Evolutionary conservation across 2,797 vertebrate species (phyloP), one percentile per base, ranked within the genome.

Genomic region (Pygocentrus nattereri): DNA sequence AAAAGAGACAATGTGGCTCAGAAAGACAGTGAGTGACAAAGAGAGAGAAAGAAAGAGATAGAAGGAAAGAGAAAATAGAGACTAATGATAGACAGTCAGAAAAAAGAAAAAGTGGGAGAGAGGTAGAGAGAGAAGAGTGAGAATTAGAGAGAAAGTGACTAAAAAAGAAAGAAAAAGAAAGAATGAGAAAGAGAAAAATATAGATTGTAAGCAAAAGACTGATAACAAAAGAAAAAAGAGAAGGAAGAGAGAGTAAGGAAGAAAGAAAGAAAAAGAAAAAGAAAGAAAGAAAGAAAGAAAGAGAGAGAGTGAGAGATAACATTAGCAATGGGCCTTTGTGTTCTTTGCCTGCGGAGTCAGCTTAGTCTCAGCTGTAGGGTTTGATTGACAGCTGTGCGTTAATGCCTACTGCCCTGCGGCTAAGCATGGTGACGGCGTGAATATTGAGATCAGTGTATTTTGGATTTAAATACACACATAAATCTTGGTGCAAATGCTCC

Each of bases 371-470:
- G 44, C 30, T 67, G 64, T 41, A 50, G 12, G 5, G 21, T 62
- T 15, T 78, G 69, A 84, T 31, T 81, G 71, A 85, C 56, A 50
- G 83, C 73, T 38, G 23, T 27, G 56, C 56, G 56, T 38, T 56
- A 25, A 69, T 44, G 34, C 34, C 30, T 10, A 8, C 0, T 10
- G 2, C 56, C 83, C 70, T 30, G 56, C 16, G 75, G 75, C 64
- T 75, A 27, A 41, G n/a, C 76, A 38, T 64, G 34, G 52, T 65
- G 65, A 81, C 64, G 54, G 58, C 23, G 30, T 23, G 12, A 84
- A 56, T 68, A 67, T 73, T 62, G 61, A 81, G 72, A 23, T 73
- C 3, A 56, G 62, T 10, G 38, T 44, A 47, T 5, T 2, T 5
- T 11, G 23, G 30, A 68, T 65, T 44, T 25, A 52, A n/a, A 34